These are phyloP conservation scores for Meloe dianella DNA, from an alignment of 2,888 invertebrate genomes.

Conservation along the genomic window DNA sequence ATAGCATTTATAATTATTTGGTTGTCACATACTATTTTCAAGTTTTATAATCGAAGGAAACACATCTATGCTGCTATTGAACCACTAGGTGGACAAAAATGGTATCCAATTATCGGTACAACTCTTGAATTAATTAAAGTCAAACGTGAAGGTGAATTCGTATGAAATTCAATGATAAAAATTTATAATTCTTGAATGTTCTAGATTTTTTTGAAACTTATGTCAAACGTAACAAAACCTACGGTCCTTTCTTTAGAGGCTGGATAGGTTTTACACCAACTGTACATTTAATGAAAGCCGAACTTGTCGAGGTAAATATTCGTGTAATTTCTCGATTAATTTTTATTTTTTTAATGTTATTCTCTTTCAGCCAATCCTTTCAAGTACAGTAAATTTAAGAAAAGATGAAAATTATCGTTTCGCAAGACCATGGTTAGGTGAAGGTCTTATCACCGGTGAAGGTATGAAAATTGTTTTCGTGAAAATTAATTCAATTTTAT, in stretches of 20 bases:
- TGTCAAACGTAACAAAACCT: conserved; percentile 27
- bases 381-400: conserved; percentile 37
- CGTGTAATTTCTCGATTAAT: not conserved
- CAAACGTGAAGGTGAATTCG: conserved; percentile 13
- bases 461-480: conserved; percentile 31
- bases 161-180: not conserved
- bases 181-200: not conserved
- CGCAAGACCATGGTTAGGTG: conserved; percentile 42
- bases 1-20: not conserved
- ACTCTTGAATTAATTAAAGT: conserved; percentile 13
- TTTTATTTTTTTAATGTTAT: too few relatives aligned
- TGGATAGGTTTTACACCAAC: conserved; percentile 38
- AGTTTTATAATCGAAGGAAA: conserved; percentile 15
- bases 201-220: conserved; percentile 36
- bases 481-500: conserved; percentile 8
- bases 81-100: conserved; percentile 22
- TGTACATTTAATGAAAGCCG: conserved; percentile 43
- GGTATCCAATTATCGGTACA: conserved; percentile 30
- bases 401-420: conserved; percentile 41
- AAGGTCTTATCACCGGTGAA: conserved; percentile 44
- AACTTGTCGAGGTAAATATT: conserved; percentile 42
- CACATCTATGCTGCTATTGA: conserved; percentile 21
- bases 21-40: not conserved
- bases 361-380: conserved; percentile 39
- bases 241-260: conserved; percentile 42